phyloP scores from a whole-genome alignment of 1,140 invertebrate genomes.

The Pararge aegeria region DNA sequence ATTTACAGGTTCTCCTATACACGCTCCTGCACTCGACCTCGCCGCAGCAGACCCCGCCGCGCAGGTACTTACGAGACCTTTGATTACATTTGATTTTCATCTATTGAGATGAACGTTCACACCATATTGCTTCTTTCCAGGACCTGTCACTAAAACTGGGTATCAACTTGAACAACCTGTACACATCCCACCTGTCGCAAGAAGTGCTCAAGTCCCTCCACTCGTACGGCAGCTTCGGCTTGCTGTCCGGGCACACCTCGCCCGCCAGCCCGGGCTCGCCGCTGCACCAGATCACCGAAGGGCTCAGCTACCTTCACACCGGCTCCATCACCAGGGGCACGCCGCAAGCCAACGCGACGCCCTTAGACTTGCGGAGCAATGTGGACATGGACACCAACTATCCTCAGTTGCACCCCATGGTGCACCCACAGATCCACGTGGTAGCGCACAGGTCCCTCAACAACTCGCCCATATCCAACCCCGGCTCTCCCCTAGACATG shows the following conservation, averaged over 20 bases:
- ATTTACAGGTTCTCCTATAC: not conserved
- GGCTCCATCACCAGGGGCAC: constrained; percentile 89
- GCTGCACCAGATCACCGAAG: constrained; percentile 76
- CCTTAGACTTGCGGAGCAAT: constrained; percentile 75
- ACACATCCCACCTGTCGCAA: constrained; percentile 49
- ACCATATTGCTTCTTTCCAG: constrained; percentile 36
- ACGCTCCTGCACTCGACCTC: not conserved
- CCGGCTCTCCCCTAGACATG: constrained; percentile 88
- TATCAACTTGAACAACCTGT: constrained; percentile 54
- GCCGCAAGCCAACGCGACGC: constrained; percentile 76
- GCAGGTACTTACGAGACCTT: no score
- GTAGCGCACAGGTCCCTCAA: constrained; percentile 80
- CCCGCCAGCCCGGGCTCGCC: constrained; percentile 62
- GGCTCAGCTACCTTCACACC: constrained; percentile 82
- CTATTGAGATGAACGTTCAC: not conserved
- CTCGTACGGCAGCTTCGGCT: constrained; percentile 40
- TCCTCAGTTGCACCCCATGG: constrained; percentile 53
- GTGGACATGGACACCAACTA: constrained; percentile 64
- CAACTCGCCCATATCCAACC: constrained; percentile 81
- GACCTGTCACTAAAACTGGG: constrained; percentile 61
- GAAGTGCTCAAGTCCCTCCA: constrained; percentile 58
- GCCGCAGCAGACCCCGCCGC: not conserved
- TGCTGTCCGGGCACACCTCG: constrained; percentile 50
- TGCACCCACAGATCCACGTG: constrained; percentile 68
- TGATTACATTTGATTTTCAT: not conserved